Evolutionary conservation across 2,888 invertebrate species (phyloP).

Genomic region (Tenthredo amoena): DNA sequence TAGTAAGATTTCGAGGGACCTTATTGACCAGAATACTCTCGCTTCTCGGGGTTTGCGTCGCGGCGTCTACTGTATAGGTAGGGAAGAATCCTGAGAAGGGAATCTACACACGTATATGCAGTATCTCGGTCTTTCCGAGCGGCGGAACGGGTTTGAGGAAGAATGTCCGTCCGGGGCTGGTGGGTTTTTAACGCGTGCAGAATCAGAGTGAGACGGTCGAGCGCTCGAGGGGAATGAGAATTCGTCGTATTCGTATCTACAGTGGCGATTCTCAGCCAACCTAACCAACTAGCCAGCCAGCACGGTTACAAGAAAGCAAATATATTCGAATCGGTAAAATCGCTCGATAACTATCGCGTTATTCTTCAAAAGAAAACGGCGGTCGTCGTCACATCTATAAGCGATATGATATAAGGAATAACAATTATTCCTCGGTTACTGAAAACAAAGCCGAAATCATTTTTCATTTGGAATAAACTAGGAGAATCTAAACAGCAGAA

Average conservation of each 20-base stretch:
- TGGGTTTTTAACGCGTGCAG: slow-evolving; percentile 51
- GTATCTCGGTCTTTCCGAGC: slow-evolving; percentile 42
- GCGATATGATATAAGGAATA: background rate
- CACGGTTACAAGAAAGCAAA: background rate
- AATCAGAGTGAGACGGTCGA: slow-evolving; percentile 48
- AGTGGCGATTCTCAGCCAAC: slow-evolving; percentile 12
- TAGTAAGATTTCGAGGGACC: background rate
- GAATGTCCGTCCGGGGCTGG: slow-evolving; percentile 45
- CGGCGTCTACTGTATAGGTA: background rate
- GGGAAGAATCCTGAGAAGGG: slow-evolving; percentile 42
- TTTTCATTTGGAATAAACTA: background rate
- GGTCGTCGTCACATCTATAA: background rate
- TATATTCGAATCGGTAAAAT: background rate
- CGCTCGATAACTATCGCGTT: background rate
- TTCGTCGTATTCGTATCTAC: slow-evolving; percentile 36
- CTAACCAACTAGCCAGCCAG: background rate
- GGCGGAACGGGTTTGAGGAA: slow-evolving; percentile 50
- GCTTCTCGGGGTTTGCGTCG: background rate
- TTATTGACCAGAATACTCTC: background rate
- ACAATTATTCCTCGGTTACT: background rate
- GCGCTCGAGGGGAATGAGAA: background rate
- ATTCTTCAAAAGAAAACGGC: background rate
- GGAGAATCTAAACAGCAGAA: background rate
- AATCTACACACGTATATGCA: slow-evolving; percentile 16
- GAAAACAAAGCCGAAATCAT: background rate